Evolutionary conservation across 2,888 invertebrate genomes (phyloP), one percentile per base, ranked within the genome.

Genomic region (Caenorhabditis sulstoni): DNA sequence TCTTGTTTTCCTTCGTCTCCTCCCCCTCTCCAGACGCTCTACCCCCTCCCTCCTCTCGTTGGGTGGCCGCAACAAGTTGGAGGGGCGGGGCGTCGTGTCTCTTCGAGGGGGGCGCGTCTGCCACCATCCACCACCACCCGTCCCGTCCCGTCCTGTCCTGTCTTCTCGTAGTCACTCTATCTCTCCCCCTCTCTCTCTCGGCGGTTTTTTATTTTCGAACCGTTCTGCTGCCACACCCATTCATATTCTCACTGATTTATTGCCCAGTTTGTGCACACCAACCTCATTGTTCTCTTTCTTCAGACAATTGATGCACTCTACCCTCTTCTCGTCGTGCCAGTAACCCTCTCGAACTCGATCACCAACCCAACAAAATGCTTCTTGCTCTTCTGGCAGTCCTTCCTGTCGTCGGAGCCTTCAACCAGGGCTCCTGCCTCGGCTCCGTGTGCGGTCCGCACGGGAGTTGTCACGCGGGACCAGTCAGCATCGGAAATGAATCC

Each of bases 391-490:
- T 52, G n/a, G 4, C 29, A 29, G 9, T 52, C n/a, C n/a, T 23
- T 0, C n/a, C 9, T n/a, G 12, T 29, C 14, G 12, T n/a, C 1
- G 52, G 23, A 23, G 45, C 65, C 47, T 59, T 68, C 16, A 52
- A 37, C 8, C 20, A 11, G n/a, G 71, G 71, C 12, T 49, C 29
- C 1, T 71, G 71, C 20, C 23, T 23, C 14, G 71, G 57, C 16
- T 29, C 18, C 5, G 41, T 57, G 1, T 78, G 78, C 16, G 71
- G 71, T 14, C 5, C 1, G 3, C 23, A 73, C 50, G 78, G 71
- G 18, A 12, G 50, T 4, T 78, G 78, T 37, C 52, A 66, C 20
- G 5, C n/a, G 3, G 78, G 71, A 57, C 78, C 78, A 20, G 8
- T 9, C 14, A 55, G 37, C 22, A 62, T 50, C 50, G 62, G 35